These are phyloP conservation scores for Papilio protenor DNA, from an alignment of 2,888 invertebrate genomes.

Conservation along the genomic window DNA sequence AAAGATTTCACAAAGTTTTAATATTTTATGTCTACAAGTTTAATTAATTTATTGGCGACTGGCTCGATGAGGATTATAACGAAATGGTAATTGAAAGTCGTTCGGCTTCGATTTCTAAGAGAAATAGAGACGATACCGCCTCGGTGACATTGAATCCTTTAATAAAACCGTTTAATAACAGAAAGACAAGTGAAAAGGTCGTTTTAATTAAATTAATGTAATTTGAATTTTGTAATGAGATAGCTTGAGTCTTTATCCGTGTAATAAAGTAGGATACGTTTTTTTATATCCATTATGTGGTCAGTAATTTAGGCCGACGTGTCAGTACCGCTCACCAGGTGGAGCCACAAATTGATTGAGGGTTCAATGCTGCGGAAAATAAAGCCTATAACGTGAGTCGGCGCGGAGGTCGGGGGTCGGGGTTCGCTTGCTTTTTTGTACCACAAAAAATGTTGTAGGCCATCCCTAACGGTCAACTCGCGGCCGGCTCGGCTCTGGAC, in stretches of 20 bases:
- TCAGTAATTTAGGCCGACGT: conserved; percentile 6
- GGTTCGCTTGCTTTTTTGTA: conserved; percentile 20
- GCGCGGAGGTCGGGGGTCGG: conserved; percentile 8
- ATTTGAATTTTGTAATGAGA: not conserved
- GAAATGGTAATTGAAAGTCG: conserved; percentile 4
- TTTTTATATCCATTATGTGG: conserved; percentile 12
- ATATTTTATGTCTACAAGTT: conserved; percentile 1
- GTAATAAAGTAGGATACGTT: conserved; percentile 1
- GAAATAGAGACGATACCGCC: not conserved
- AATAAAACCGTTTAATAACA: not conserved
- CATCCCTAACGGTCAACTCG: conserved; percentile 9
- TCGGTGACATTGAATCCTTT: not conserved
- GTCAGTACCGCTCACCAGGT: conserved; percentile 40
- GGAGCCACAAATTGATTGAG: conserved; percentile 45
- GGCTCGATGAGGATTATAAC: not conserved
- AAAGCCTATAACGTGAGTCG: conserved; percentile 33
- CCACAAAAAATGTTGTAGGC: conserved; percentile 23
- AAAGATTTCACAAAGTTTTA: not conserved
- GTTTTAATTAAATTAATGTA: not conserved
- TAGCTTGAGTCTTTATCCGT: not conserved
- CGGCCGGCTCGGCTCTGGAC: not conserved
- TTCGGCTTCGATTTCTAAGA: not conserved
- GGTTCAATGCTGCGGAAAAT: conserved; percentile 46
- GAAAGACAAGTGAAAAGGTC: not conserved
- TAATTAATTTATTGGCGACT: conserved; percentile 3